Evolutionary conservation across 1,140 invertebrate species (phyloP), one percentile per base, ranked within the genome.

Genomic region (Hylaeus anthracinus): DNA sequence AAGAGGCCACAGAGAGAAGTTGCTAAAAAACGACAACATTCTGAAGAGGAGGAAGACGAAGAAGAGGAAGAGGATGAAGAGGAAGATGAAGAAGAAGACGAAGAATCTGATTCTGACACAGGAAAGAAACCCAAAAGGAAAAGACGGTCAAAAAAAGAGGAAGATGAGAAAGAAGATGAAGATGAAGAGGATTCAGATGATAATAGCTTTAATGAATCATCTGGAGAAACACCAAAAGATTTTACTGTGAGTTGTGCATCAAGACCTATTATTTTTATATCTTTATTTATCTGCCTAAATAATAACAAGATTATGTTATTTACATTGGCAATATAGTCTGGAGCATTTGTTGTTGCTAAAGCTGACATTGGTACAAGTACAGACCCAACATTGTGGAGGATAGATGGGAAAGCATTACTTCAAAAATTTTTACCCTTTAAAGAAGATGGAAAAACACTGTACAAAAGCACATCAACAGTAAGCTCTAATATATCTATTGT

Each of bases 401-500:
- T 97, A 93, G 96, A 97, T 94, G 96, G 96, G 56, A 97, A 97
- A 94, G 96, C 96, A 41, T 92, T 97, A 74, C 92, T 97, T 66
- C 96, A 97, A 92, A 97, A 97, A 92, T 97, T 95, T 92, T 95
- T 96, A 91, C 95, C 96, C 58, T 96, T 96, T 90, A 94, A 96
- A 90, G 95, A 95, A 86, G 94, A 95, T 91, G 95, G 95, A 64
- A 95, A 96, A 92, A 94, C 95, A 66, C 91, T 96, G 84, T 96
- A 96, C 90, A 96, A 96, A 94, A 96, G 96, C 89, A 96, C 96
- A 87, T 96, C 96, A 88, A 96, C 96, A 88, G 96, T 97, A 94
- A 94, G 94, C 48, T 51, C 15, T 5, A 64, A 58, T 1, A 41
- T 58, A 3, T 45, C 1, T 60, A 10, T 39, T 37, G 3, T 3